A percentile compares a stretch with the other conserved stretches of the same genome.
Evolutionary conservation across 2,113 vertebrate genomes (phyloP).

Genomic region (Pteruthius melanotis): DNA sequence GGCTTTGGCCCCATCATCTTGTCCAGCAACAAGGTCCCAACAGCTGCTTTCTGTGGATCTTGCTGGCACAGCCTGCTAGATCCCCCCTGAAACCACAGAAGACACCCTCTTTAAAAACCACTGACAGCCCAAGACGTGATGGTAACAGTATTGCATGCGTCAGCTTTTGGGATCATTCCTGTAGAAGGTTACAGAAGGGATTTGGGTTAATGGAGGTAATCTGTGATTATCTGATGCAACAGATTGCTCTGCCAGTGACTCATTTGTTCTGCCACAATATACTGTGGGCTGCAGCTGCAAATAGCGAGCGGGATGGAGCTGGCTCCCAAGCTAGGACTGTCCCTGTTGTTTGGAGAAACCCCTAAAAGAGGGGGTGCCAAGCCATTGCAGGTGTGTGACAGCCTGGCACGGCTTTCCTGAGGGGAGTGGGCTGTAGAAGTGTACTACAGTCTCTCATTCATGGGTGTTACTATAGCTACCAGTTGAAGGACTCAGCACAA

Average conservation of each 20-base stretch:
- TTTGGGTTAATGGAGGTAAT: conserved; percentile 60
- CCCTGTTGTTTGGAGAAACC: neutral
- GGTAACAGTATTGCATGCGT: neutral
- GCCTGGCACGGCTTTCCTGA: neutral
- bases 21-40: neutral
- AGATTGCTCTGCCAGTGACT: conserved; percentile 50
- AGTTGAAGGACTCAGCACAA: neutral
- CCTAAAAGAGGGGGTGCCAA: neutral
- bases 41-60: neutral
- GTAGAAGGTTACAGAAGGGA: conserved; percentile 47
- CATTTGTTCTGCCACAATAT: conserved; percentile 39
- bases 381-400: neutral
- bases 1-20: neutral
- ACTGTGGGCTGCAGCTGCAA: conserved; percentile 33
- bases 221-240: conserved; percentile 47
- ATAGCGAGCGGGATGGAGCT: neutral
- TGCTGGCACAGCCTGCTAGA: neutral
- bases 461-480: conserved; percentile 52
- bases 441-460: neutral
- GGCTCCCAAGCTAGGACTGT: neutral
- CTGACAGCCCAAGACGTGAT: neutral
- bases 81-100: neutral
- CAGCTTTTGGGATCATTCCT: conserved; percentile 33
- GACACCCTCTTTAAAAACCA: neutral
- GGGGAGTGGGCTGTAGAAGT: neutral